phyloP scores from a whole-genome alignment of 2,797 vertebrate species.

The Diglossa cyanea region DNA sequence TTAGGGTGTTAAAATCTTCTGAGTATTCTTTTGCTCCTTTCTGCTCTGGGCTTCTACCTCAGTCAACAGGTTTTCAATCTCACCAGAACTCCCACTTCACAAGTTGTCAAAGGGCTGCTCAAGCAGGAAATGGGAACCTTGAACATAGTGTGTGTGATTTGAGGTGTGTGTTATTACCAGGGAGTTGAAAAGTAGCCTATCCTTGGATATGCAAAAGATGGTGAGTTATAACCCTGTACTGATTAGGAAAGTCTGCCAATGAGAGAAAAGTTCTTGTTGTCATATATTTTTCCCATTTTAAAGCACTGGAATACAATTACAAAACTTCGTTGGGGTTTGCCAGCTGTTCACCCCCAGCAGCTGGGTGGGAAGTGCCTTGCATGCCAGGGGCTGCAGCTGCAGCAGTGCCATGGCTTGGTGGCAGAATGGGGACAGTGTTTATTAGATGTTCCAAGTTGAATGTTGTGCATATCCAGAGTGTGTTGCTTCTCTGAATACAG shows the following conservation, averaged over 20 bases:
- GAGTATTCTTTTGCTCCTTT: not conserved
- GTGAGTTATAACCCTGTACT: not conserved
- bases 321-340: not conserved
- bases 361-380: not conserved
- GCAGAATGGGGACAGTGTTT: not conserved
- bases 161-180: not conserved
- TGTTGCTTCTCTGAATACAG: not conserved
- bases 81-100: constrained; percentile 37
- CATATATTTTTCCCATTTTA: not conserved
- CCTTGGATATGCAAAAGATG: not conserved
- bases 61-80: constrained; percentile 45
- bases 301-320: not conserved
- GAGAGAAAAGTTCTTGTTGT: not conserved
- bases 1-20: not conserved
- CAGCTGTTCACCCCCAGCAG: not conserved
- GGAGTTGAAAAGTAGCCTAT: not conserved
- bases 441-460: not conserved
- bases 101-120: constrained; percentile 35
- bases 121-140: constrained; percentile 26
- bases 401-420: not conserved
- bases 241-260: not conserved
- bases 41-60: not conserved
- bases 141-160: not conserved
- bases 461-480: fast-evolving
- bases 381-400: not conserved